Evolutionary conservation across 2,888 invertebrate genomes (phyloP).

Genomic region (Lobophora halterata): DNA sequence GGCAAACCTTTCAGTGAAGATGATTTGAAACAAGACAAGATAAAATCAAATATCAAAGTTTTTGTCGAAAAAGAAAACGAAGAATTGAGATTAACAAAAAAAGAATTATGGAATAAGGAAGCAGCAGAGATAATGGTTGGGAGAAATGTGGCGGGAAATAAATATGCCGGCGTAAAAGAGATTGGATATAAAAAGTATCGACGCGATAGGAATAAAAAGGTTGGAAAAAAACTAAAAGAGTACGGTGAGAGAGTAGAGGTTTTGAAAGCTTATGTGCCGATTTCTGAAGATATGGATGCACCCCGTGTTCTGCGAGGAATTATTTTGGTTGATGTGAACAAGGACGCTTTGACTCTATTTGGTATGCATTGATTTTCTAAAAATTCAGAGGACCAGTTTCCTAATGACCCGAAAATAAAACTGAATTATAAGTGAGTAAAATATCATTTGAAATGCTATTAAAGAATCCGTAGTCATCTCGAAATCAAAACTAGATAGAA

Average conservation of each 20-base stretch:
- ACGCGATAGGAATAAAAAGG: background rate
- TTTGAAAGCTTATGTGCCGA: conserved; percentile 4
- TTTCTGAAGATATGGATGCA: conserved; percentile 9
- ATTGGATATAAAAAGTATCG: background rate
- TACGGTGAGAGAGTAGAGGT: background rate
- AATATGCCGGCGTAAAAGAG: too few relatives aligned
- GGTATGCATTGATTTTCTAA: background rate
- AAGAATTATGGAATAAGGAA: too few relatives aligned
- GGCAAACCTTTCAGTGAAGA: conserved; percentile 3
- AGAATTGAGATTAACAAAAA: background rate
- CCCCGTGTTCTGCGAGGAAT: conserved; percentile 1
- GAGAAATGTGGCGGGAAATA: too few relatives aligned
- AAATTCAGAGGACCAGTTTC: too few relatives aligned
- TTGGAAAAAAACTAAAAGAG: background rate
- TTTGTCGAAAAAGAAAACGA: background rate
- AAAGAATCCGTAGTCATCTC: too few relatives aligned
- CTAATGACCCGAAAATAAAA: too few relatives aligned
- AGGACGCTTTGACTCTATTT: conserved; percentile 10
- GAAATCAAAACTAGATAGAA: too few relatives aligned
- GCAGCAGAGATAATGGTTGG: background rate
- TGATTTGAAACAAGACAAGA: background rate
- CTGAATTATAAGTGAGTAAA: too few relatives aligned
- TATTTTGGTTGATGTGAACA: conserved; percentile 11
- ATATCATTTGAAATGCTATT: too few relatives aligned
- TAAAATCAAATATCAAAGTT: background rate